Evolutionary conservation across 2,113 vertebrate species (phyloP).

Genomic region (Spermophilus dauricus): DNA sequence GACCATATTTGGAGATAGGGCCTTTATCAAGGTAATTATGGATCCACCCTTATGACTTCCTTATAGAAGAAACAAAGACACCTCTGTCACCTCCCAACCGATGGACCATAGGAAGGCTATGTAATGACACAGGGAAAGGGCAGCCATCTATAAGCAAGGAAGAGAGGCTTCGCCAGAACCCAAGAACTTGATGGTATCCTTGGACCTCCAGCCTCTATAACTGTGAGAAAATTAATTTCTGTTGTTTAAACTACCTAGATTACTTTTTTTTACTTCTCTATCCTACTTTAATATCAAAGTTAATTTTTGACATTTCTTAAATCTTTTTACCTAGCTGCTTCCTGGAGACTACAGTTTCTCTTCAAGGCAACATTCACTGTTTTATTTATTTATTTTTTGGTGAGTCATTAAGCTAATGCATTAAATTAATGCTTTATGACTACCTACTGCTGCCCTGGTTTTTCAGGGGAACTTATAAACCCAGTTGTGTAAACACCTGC

Average conservation of each 20-base stretch:
- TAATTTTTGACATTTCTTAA: background rate
- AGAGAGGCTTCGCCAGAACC: background rate
- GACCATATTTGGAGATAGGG: background rate
- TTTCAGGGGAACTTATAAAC: background rate
- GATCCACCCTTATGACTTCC: background rate
- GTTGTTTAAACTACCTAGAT: background rate
- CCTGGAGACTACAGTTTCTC: background rate
- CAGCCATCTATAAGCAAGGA: background rate
- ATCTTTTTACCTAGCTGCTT: background rate
- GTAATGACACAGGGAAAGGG: background rate
- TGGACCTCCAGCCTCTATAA: background rate
- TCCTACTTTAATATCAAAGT: constrained; percentile 8
- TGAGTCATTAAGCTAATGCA: constrained; percentile 23
- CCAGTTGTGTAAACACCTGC: background rate
- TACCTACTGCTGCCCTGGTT: background rate
- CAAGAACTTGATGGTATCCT: background rate
- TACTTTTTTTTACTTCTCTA: background rate
- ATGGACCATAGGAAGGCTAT: background rate
- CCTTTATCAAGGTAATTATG: background rate
- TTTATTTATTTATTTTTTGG: constrained; percentile 14
- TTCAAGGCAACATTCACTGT: background rate
- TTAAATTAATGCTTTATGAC: background rate
- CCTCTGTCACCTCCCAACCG: background rate
- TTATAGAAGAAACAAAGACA: background rate
- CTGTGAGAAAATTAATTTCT: background rate